A percentile compares a stretch with the other conserved stretches of the same genome.
Conservation (phyloP, 2,888 invertebrate genomes). For the Dermolepida albohirtum region DNA sequence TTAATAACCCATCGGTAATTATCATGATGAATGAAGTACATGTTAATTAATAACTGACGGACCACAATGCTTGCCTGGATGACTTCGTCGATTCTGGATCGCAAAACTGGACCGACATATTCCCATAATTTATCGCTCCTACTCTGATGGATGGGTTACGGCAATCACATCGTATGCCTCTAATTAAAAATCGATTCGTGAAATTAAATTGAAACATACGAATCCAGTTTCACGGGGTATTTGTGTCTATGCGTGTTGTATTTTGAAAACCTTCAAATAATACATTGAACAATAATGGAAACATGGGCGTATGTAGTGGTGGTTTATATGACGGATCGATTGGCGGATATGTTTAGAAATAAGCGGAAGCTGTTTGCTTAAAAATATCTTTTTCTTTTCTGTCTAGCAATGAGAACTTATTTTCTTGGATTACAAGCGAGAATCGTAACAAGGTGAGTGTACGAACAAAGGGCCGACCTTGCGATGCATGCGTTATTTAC, state of each 20-base stretch:
- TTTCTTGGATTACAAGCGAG: too few relatives aligned
- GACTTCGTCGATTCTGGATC: constrained; percentile 21
- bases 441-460: too few relatives aligned
- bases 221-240: constrained; percentile 1
- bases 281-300: constrained; percentile 31
- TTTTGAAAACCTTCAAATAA: constrained; percentile 23
- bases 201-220: constrained; percentile 36
- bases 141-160: constrained; percentile 12
- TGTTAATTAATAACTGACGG: constrained; percentile 27
- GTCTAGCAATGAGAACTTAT: too few relatives aligned
- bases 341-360: background rate
- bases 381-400: too few relatives aligned
- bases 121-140: constrained; percentile 32
- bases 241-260: background rate
- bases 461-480: too few relatives aligned
- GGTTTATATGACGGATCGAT: background rate
- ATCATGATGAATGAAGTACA: constrained; percentile 9
- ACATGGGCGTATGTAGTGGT: too few relatives aligned
- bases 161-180: constrained; percentile 15
- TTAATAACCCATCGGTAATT: too few relatives aligned
- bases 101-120: constrained; percentile 25
- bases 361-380: too few relatives aligned
- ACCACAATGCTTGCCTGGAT: constrained; percentile 17
- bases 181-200: constrained; percentile 38
- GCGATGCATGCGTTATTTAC: too few relatives aligned